A percentile compares a stretch with the other conserved stretches of the same genome.
These are phyloP conservation scores for Danio jaintianensis DNA, from an alignment of 2,797 vertebrate genomes.

Conservation along the genomic window DNA sequence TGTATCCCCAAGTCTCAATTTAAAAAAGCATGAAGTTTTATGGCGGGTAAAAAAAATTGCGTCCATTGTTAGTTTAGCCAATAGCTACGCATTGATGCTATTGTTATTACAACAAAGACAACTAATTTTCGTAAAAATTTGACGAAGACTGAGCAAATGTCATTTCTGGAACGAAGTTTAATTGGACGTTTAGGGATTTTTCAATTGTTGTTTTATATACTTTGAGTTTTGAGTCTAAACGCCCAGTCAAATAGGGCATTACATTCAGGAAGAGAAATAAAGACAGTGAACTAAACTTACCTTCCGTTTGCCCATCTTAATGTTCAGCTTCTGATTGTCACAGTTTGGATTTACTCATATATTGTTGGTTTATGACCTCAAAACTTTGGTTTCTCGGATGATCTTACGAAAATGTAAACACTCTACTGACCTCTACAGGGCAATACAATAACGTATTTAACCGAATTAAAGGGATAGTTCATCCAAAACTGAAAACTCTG, in stretches of 20 bases:
- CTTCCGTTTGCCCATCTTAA: neutral
- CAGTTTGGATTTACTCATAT: neutral
- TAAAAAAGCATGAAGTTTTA: too few relatives aligned
- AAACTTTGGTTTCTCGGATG: neutral
- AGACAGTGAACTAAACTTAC: neutral
- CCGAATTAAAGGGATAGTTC: too few relatives aligned
- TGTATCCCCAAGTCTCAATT: too few relatives aligned
- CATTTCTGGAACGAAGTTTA: neutral
- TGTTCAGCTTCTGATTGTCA: neutral
- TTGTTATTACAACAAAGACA: too few relatives aligned
- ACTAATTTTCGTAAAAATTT: too few relatives aligned
- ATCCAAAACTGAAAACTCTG: too few relatives aligned
- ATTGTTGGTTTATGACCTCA: neutral
- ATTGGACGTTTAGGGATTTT: neutral
- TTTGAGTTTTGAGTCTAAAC: neutral
- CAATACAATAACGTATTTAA: too few relatives aligned
- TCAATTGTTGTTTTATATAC: neutral
- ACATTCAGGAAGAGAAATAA: neutral
- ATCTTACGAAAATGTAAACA: neutral
- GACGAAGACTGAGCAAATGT: too few relatives aligned
- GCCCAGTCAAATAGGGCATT: neutral
- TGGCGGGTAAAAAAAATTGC: too few relatives aligned
- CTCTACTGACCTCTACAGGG: slow-evolving; percentile 29
- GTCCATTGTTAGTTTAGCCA: too few relatives aligned
- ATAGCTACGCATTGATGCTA: too few relatives aligned